Conservation (phyloP, 2,113 vertebrate species). For the Ptyas mucosa region DNA sequence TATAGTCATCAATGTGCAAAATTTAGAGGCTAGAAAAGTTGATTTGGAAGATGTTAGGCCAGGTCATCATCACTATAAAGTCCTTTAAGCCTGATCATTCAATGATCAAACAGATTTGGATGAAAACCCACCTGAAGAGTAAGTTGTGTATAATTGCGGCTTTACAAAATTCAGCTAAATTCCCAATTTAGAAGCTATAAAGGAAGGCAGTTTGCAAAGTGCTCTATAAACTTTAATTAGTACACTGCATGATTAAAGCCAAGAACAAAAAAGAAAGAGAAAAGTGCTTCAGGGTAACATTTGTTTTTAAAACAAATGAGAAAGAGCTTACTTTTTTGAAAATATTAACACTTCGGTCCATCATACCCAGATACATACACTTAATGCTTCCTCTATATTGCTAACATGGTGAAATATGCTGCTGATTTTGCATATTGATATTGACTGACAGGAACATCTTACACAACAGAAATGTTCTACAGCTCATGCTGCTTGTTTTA, state of each 20-base stretch:
- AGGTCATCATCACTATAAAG: not conserved
- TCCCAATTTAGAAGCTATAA: not conserved
- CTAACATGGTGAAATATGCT: not conserved
- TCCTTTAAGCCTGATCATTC: not conserved
- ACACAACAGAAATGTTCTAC: not conserved
- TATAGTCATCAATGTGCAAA: not conserved
- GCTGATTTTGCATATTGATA: not conserved
- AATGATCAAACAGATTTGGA: not conserved
- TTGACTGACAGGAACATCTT: not conserved
- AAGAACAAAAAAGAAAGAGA: not conserved
- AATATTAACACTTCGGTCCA: not conserved
- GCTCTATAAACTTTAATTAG: not conserved
- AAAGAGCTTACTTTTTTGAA: not conserved
- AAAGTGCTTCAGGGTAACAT: not conserved
- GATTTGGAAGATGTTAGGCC: not conserved
- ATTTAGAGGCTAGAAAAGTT: not conserved
- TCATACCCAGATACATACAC: not conserved
- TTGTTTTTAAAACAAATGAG: not conserved
- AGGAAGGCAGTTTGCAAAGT: not conserved
- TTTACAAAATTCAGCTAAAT: not conserved
- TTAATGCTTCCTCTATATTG: not conserved
- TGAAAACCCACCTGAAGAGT: not conserved
- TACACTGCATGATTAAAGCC: not conserved
- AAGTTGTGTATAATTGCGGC: not conserved
- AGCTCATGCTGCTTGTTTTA: not conserved